phyloP scores from a whole-genome alignment of 2,888 invertebrate genomes.

The Dyspetes luteomarginatus region DNA sequence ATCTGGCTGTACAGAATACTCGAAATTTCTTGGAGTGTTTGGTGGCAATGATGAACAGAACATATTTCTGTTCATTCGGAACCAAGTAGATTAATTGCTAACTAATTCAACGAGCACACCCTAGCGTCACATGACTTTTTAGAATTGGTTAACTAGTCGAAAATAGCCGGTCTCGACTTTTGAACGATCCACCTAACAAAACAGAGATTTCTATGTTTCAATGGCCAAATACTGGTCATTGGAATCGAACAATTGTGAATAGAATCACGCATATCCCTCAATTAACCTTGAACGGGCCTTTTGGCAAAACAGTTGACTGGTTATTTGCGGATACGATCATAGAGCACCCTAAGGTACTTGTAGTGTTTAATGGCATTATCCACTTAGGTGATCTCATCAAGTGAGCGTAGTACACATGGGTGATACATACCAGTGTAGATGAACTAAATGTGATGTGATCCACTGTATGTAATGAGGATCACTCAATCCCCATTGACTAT shows the following conservation, averaged over 20 bases:
- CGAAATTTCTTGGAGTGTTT: no score
- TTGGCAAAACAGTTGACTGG: not conserved
- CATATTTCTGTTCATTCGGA: no score
- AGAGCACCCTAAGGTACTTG: constrained; percentile 35
- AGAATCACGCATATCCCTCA: not conserved
- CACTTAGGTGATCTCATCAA: constrained; percentile 58
- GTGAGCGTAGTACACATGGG: constrained; percentile 31
- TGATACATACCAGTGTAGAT: not conserved
- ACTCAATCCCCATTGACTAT: constrained; percentile 53
- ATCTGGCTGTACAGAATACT: no score
- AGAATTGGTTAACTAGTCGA: no score
- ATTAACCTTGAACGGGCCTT: constrained; percentile 8
- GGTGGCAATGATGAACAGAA: no score
- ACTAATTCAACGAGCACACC: no score
- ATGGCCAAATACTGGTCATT: no score
- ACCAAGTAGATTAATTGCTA: no score
- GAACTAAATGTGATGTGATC: constrained; percentile 35
- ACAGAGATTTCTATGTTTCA: no score
- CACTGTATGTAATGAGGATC: constrained; percentile 54
- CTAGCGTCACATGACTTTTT: no score
- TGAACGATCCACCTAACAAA: no score
- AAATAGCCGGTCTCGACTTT: no score
- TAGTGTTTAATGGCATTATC: constrained; percentile 58
- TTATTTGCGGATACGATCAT: constrained; percentile 11
- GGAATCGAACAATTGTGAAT: not conserved